phyloP scores from a whole-genome alignment of 2,113 vertebrate genomes.

The sheep (Ovis aries) region ARS-UI_Ramb_v3.0 NC_056054.1:54307001-54307500 shows the following conservation, averaged over 20 bases:
- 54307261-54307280: neutral
- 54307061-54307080: neutral
- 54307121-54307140: constrained; percentile 25
- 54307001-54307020: neutral
- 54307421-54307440: constrained; percentile 92
- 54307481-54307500: constrained; percentile 1
- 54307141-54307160: neutral
- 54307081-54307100: neutral
- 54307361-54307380: constrained; percentile 91
- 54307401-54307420: constrained; percentile 93
- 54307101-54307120: constrained; percentile 17
- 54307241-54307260: neutral
- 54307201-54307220: neutral
- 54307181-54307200: neutral
- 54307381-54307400: constrained; percentile 89
- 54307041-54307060: neutral
- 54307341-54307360: neutral
- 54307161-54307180: neutral
- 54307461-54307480: constrained; percentile 9
- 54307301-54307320: neutral
- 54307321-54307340: neutral
- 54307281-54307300: neutral
- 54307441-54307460: constrained; percentile 91
- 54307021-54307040: constrained; percentile 1
- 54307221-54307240: neutral